Percentiles rank a stretch among this genome's conserved stretches.
phyloP scores from a whole-genome alignment of 2,113 vertebrate genomes.

The Pseudorhombus dupliciocellatus region DNA sequence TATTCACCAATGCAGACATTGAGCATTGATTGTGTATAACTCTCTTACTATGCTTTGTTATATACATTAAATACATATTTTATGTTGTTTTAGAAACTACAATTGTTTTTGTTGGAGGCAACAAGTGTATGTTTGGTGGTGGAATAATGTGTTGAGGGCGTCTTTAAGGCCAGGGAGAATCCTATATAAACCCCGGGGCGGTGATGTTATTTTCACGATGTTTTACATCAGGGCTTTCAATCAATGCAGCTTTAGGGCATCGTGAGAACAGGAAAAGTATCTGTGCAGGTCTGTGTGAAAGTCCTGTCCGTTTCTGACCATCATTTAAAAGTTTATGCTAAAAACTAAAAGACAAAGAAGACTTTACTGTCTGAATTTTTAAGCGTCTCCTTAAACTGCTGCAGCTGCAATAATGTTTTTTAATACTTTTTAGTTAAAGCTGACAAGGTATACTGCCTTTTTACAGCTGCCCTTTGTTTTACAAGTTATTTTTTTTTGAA shows the following conservation, averaged over 20 bases:
- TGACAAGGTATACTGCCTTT: neutral
- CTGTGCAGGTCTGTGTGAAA: neutral
- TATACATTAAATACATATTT: too few relatives aligned
- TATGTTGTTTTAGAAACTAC: too few relatives aligned
- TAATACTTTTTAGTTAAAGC: neutral
- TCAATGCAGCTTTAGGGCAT: neutral
- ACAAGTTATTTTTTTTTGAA: slow-evolving; percentile 12
- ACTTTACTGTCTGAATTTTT: neutral
- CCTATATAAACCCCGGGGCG: neutral
- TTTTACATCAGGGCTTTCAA: neutral
- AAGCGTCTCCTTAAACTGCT: neutral
- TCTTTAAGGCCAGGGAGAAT: neutral
- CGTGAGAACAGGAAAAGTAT: neutral
- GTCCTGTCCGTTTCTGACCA: neutral
- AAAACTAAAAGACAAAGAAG: neutral
- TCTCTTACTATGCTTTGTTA: too few relatives aligned
- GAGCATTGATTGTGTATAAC: too few relatives aligned
- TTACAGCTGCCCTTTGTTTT: neutral
- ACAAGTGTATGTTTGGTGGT: neutral
- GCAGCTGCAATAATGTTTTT: neutral
- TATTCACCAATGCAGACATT: neutral
- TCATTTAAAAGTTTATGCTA: neutral
- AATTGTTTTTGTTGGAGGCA: too few relatives aligned
- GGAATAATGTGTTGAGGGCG: neutral
- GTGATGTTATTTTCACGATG: neutral